phyloP scores from a whole-genome alignment of 1,140 invertebrate genomes.

The Rhizoglyphus robini region DNA sequence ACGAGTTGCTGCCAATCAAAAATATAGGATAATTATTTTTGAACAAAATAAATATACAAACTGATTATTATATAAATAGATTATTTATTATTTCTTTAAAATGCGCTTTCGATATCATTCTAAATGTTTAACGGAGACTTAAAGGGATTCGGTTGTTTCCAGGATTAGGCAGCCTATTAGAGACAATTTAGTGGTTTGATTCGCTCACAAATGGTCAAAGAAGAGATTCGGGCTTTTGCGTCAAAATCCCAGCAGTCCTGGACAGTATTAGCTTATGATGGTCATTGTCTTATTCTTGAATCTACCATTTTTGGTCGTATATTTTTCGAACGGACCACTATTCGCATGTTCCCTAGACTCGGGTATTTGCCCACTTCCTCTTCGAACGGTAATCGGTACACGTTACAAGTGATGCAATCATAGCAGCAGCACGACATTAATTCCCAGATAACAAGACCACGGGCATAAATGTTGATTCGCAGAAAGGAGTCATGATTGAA shows the following conservation, averaged over 20 bases:
- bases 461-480: conserved; percentile 95
- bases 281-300: conserved; percentile 47
- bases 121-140: too few species aligned
- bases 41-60: too few species aligned
- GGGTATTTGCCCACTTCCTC: conserved; percentile 87
- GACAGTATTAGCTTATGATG: conserved; percentile 56
- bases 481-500: conserved; percentile 90
- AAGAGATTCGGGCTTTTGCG: conserved; percentile 81
- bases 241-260: conserved; percentile 98
- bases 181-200: conserved; percentile 31
- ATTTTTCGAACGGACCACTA: conserved; percentile 81
- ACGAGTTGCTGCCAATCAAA: too few species aligned
- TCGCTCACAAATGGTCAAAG: conserved; percentile 85
- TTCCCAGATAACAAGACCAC: conserved; percentile 91
- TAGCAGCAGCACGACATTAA: conserved; percentile 60
- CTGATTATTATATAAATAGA: too few species aligned
- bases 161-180: too few species aligned
- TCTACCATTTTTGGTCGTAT: conserved; percentile 76
- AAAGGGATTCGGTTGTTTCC: too few species aligned
- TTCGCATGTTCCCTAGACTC: conserved; percentile 92
- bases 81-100: too few species aligned
- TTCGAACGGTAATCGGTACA: conserved; percentile 84
- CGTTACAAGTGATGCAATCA: conserved; percentile 51
- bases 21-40: too few species aligned
- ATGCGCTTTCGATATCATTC: too few species aligned